Evolutionary conservation across 2,888 invertebrate species (phyloP).

Genomic region (Patella ulyssiponensis): DNA sequence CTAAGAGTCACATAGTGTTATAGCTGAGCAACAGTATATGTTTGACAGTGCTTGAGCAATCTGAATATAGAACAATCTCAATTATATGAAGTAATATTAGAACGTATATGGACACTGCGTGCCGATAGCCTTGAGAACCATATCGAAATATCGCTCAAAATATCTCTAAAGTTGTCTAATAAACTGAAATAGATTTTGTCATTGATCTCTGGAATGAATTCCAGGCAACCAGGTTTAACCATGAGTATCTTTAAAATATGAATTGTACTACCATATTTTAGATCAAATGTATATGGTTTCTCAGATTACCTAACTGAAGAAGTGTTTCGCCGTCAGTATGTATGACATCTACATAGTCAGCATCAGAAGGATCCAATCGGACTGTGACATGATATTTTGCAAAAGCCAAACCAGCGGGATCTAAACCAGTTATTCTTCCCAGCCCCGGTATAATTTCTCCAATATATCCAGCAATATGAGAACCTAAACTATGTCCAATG

Average conservation of each 20-base stretch:
- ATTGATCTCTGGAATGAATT: too few species aligned
- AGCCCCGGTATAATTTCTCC: background rate
- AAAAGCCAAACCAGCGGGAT: conserved; percentile 91
- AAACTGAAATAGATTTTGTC: background rate
- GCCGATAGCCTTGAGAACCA: too few species aligned
- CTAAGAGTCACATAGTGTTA: conserved; percentile 45
- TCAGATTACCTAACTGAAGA: conserved; percentile 12
- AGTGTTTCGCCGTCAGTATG: conserved; percentile 81
- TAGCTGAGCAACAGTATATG: too few species aligned
- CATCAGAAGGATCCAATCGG: conserved; percentile 85
- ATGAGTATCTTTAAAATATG: too few species aligned
- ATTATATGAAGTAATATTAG: too few species aligned
- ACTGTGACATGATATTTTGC: conserved; percentile 87
- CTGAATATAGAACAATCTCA: too few species aligned
- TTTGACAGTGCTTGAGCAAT: too few species aligned
- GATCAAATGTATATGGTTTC: background rate
- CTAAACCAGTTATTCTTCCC: conserved; percentile 72
- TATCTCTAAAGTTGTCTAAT: background rate
- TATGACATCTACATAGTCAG: conserved; percentile 88
- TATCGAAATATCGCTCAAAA: too few species aligned
- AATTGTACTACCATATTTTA: too few species aligned
- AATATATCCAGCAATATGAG: conserved; percentile 1
- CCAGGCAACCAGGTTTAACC: too few species aligned
- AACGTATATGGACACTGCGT: too few species aligned
- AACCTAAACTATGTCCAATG: conserved; percentile 13